Percentiles rank a stretch among this genome's conserved stretches.
Evolutionary conservation across 2,888 invertebrate genomes (phyloP).

Genomic region (Chymomyza fuscimana): DNA sequence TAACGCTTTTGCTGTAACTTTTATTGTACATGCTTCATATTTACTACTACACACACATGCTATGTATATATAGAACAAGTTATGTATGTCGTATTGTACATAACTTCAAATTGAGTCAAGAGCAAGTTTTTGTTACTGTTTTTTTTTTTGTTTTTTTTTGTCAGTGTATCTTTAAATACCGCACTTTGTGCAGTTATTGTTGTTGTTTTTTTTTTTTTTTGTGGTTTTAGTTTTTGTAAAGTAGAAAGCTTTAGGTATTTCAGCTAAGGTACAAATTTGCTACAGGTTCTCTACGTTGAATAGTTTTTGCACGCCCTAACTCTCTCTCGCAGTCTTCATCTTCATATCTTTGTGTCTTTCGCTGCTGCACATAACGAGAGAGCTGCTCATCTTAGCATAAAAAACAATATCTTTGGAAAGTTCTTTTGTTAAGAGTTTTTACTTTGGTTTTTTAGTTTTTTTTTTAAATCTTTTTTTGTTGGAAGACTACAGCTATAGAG

Average conservation of each 20-base stretch:
- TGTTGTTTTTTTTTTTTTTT: constrained; percentile 14
- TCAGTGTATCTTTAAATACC: neutral
- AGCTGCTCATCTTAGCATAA: constrained; percentile 17
- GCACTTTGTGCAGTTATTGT: constrained; percentile 39
- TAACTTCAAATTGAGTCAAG: neutral
- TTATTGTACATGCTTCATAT: neutral
- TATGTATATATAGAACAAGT: neutral
- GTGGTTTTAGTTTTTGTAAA: constrained; percentile 39
- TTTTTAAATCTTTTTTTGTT: neutral
- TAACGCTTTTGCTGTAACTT: constrained; percentile 19
- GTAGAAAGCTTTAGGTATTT: constrained; percentile 54
- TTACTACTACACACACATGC: neutral
- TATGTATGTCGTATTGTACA: neutral
- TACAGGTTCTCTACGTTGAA: constrained; percentile 62
- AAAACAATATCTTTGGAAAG: neutral
- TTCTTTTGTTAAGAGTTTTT: constrained; percentile 3
- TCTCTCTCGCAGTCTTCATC: constrained; percentile 25
- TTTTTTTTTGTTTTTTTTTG: neutral
- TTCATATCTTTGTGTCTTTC: constrained; percentile 7
- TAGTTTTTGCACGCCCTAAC: neutral
- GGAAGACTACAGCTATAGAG: neutral
- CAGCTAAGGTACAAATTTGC: constrained; percentile 69
- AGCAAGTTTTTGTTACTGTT: neutral
- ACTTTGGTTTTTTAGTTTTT: neutral
- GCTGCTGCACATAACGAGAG: too few species aligned